These are phyloP conservation scores for Muscicapa adusta DNA, from an alignment of 2,113 vertebrate genomes.

Conservation along the genomic window DNA sequence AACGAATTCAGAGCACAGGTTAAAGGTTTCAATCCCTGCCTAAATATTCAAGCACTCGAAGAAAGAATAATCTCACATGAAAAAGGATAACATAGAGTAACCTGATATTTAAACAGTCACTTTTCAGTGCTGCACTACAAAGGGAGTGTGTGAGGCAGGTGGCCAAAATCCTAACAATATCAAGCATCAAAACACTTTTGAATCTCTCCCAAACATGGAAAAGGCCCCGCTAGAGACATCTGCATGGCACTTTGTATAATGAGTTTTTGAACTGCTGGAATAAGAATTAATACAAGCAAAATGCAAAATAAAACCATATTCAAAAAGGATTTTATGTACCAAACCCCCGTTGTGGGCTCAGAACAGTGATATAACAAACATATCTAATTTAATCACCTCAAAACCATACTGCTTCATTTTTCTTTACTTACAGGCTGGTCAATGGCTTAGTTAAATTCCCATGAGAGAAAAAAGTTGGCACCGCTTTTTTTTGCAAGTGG, in stretches of 20 bases:
- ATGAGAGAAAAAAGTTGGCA: neutral
- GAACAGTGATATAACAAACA: neutral
- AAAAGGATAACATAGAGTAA: neutral
- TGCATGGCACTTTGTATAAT: neutral
- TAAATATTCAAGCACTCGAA: neutral
- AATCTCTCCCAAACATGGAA: neutral
- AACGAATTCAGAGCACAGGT: neutral
- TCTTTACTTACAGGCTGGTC: neutral
- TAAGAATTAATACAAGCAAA: neutral
- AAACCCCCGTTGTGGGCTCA: neutral
- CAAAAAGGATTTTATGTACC: neutral
- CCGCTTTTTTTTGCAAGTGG: neutral
- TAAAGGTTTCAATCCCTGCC: neutral
- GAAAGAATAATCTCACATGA: neutral
- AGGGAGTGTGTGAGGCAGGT: neutral
- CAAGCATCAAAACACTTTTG: neutral
- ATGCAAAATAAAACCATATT: neutral
- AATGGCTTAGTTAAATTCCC: neutral
- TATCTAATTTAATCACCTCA: neutral
- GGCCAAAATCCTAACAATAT: neutral
- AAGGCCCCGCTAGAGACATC: neutral
- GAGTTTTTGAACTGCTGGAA: neutral
- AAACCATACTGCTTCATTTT: neutral
- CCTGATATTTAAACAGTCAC: neutral
- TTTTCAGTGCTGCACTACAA: neutral